Evolutionary conservation across 2,113 vertebrate genomes (phyloP), one percentile per base, ranked within the genome.

Genomic region (Silurus asotus): DNA sequence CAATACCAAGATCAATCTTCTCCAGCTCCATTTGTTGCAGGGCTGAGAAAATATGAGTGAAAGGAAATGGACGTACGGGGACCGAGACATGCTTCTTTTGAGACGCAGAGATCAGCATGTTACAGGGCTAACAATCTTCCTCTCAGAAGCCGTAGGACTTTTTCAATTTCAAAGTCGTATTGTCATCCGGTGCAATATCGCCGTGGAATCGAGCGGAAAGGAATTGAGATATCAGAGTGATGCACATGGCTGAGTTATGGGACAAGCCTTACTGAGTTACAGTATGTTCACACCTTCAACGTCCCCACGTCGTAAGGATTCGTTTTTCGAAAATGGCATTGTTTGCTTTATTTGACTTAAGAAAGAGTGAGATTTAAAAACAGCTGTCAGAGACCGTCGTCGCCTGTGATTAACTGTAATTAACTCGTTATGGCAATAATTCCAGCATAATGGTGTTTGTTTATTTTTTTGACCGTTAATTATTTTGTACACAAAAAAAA

Each of bases 41-140:
- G 25, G 69, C 45, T 69, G 55, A 72, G 69, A 74, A 82, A 64
- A 65, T 64, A 62, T 15, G 79, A 86, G 67, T 6, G 69, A 82
- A 72, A 75, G 48, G 48, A 82, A 75, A 51, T 49, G 10, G 79
- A 23, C 2, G 58, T 62, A 48, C 11, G 1, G 64, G 76, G 84
- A 86, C 76, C 17, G 75, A 67, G 64, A 65, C 62, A 28, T 69
- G 37, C 37, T 72, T n/a, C 76, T 86, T 48, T 51, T 48, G 76
- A 86, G 77, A 70, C 13, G 28, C 9, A 4, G 53, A 79, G 75
- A 48, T n/a, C n/a, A 25, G 84, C 13, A n/a, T 49, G 84, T 56
- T 56, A 76, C 48, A 59, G 53, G 49, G 64, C 76, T 70, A 85
- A 85, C 75, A 48, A 85, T 58, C 76, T 45, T 80, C 67, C 62